phyloP scores from a whole-genome alignment of 2,888 invertebrate species.

The Chrysomela aeneicollis region DNA sequence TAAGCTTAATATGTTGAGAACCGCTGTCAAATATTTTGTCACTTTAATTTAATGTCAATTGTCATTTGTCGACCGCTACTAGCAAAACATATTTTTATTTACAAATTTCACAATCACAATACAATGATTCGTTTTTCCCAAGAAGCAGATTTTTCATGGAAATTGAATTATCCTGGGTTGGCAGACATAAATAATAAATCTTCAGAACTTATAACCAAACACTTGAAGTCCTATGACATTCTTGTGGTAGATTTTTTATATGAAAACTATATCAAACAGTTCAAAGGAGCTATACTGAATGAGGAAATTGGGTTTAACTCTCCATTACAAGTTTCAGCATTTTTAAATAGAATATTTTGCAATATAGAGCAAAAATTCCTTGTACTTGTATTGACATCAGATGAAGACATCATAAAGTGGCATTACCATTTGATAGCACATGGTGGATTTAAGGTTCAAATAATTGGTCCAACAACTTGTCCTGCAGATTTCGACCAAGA shows the following conservation, averaged over 20 bases:
- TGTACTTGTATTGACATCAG: slow-evolving; percentile 48
- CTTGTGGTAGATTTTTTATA: background rate
- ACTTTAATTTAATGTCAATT: too few species aligned
- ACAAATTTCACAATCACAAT: too few species aligned
- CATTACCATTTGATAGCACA: slow-evolving; percentile 48
- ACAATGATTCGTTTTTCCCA: background rate
- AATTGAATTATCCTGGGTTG: background rate
- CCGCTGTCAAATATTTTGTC: too few species aligned
- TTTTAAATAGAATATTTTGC: slow-evolving; percentile 46
- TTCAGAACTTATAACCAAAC: background rate
- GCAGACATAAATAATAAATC: background rate
- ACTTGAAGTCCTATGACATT: background rate
- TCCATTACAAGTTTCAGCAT: slow-evolving; percentile 49
- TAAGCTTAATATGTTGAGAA: too few species aligned
- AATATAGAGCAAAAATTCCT: slow-evolving; percentile 34
- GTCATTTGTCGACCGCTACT: too few species aligned
- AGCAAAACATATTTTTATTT: too few species aligned
- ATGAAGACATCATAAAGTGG: slow-evolving; percentile 47
- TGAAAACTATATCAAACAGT: slow-evolving; percentile 37
- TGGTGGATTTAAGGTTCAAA: slow-evolving; percentile 43
- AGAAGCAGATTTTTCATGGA: background rate
- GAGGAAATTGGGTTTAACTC: slow-evolving; percentile 51
- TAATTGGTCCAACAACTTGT: slow-evolving; percentile 40
- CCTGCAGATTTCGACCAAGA: slow-evolving; percentile 38
- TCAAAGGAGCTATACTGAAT: slow-evolving; percentile 54